phyloP scores from a whole-genome alignment of 2,797 vertebrate species.

The Sitta carolinensis region DNA sequence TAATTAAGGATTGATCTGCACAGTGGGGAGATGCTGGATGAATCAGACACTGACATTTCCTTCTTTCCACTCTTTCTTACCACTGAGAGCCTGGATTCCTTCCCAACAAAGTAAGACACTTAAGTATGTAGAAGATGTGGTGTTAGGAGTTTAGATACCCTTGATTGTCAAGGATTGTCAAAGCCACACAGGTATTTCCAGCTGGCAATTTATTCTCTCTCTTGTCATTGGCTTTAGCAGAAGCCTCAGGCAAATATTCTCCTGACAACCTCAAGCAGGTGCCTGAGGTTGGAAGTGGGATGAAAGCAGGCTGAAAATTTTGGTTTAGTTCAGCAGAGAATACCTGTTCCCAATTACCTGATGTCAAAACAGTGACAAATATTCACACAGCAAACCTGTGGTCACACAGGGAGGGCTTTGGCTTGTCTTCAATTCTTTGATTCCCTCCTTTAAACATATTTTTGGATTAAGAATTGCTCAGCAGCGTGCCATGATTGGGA shows the following conservation, averaged over 20 bases:
- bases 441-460: neutral
- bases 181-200: slow-evolving; percentile 27
- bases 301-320: slow-evolving; percentile 32
- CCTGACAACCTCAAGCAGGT: neutral
- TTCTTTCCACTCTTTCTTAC: slow-evolving; percentile 14
- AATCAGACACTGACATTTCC: slow-evolving; percentile 56
- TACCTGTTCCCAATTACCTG: neutral
- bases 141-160: slow-evolving; percentile 2
- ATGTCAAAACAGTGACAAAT: neutral
- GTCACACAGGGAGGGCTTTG: neutral
- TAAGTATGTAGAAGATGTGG: neutral
- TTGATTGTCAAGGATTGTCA: slow-evolving; percentile 24
- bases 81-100: slow-evolving; percentile 18
- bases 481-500: neutral
- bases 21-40: slow-evolving; percentile 44
- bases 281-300: slow-evolving; percentile 27
- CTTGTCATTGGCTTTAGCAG: neutral
- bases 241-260: slow-evolving; percentile 26
- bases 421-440: neutral
- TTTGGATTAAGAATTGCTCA: neutral
- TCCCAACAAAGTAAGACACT: slow-evolving; percentile 3
- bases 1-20: slow-evolving; percentile 68
- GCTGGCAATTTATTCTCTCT: neutral
- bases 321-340: neutral
- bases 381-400: neutral